These are phyloP conservation scores for Yponomeuta evonymella DNA, from an alignment of 2,888 invertebrate species.

Conservation along the genomic window DNA sequence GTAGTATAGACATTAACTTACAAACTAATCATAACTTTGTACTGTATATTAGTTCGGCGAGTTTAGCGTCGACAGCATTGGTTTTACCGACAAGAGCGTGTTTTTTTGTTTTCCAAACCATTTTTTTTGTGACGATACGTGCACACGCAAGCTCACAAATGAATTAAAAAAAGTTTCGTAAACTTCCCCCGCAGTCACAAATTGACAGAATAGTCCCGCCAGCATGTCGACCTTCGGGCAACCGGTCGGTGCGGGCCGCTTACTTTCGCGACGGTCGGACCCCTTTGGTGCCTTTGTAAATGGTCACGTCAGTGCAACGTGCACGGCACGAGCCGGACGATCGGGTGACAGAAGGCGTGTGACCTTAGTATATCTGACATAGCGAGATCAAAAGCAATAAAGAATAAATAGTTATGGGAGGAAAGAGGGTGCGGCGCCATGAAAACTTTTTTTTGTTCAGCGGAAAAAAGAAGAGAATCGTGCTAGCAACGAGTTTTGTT, in stretches of 20 bases:
- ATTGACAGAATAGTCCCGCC: background rate
- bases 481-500: too few species aligned
- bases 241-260: slow-evolving; percentile 61
- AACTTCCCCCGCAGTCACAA: background rate
- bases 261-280: slow-evolving; percentile 60
- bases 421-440: background rate
- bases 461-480: background rate
- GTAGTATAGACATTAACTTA: too few species aligned
- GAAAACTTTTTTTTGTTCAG: background rate
- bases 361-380: background rate
- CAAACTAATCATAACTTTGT: too few species aligned
- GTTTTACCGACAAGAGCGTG: too few species aligned
- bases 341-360: slow-evolving; percentile 1
- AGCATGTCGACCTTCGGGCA: slow-evolving; percentile 60
- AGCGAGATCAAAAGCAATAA: too few species aligned
- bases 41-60: too few species aligned
- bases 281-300: slow-evolving; percentile 4
- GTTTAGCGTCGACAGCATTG: too few species aligned
- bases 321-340: slow-evolving; percentile 23
- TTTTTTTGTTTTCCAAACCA: too few species aligned
- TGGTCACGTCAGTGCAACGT: slow-evolving; percentile 16
- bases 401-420: background rate
- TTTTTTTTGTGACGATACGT: too few species aligned
- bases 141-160: too few species aligned
- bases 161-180: too few species aligned